These are phyloP conservation scores for Panopea generosa DNA, from an alignment of 2,888 invertebrate species.

Conservation along the genomic window DNA sequence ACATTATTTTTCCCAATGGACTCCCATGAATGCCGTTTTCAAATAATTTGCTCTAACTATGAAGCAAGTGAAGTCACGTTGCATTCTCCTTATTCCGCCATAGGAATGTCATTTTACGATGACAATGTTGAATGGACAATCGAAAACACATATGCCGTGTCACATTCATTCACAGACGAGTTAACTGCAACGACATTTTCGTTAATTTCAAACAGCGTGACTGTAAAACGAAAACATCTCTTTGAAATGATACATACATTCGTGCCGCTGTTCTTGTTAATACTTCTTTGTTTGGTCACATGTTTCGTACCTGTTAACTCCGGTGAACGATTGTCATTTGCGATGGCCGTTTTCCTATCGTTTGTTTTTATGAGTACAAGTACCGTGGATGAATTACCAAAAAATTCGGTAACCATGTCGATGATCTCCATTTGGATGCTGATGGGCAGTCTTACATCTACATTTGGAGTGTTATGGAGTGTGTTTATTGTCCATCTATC, in stretches of 20 bases:
- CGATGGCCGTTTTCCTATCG: not conserved
- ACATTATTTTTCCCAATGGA: not conserved
- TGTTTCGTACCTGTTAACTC: conserved; percentile 10
- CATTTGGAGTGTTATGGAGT: not conserved
- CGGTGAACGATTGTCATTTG: conserved; percentile 12
- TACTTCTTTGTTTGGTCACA: not conserved
- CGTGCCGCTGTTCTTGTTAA: not conserved
- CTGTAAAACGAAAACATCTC: not conserved
- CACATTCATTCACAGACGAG: not conserved
- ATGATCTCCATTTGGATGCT: not conserved
- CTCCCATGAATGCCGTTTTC: not conserved
- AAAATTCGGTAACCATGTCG: conserved; percentile 4
- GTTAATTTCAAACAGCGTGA: not conserved
- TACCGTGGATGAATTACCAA: conserved; percentile 4
- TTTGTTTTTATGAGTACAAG: not conserved
- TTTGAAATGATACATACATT: not conserved
- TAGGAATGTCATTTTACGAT: not conserved
- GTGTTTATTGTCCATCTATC: not conserved
- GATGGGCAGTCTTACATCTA: not conserved
- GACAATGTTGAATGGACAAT: not conserved
- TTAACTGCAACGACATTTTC: not conserved
- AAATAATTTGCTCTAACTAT: not conserved
- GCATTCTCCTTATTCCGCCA: not conserved
- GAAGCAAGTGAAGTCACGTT: not conserved
- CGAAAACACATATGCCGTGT: not conserved